Evolutionary conservation across 2,113 vertebrate species (phyloP).

Genomic region (Psittacula cyanocephala): DNA sequence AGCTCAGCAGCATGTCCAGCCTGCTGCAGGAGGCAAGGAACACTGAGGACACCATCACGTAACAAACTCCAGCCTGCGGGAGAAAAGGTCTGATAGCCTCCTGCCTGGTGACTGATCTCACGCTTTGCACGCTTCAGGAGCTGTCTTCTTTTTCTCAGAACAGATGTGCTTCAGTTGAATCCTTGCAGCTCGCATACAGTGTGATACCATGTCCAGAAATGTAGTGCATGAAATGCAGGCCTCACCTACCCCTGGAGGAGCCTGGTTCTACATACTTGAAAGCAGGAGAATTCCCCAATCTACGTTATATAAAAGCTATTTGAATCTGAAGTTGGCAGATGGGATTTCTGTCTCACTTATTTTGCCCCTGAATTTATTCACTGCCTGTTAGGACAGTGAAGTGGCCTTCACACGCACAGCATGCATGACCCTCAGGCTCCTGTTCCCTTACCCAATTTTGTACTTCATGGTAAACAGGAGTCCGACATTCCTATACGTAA

Average conservation of each 20-base stretch:
- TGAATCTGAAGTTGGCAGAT: neutral
- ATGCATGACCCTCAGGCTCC: neutral
- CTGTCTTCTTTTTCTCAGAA: neutral
- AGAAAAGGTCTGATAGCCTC: neutral
- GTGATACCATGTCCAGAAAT: neutral
- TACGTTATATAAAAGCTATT: neutral
- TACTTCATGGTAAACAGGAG: neutral
- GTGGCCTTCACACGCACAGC: rapidly evolving
- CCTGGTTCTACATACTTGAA: neutral
- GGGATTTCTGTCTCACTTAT: neutral
- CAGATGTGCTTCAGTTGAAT: neutral
- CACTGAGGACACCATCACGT: rapidly evolving
- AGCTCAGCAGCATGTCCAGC: neutral
- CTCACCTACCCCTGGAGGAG: neutral
- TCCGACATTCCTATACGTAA: neutral
- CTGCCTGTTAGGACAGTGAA: neutral
- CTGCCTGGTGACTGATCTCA: neutral
- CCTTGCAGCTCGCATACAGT: neutral
- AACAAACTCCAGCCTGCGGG: neutral
- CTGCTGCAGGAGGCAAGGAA: neutral
- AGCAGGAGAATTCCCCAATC: neutral
- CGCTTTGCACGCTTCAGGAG: neutral
- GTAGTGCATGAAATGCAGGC: neutral
- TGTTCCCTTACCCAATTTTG: neutral
- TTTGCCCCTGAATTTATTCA: neutral